Evolutionary conservation across 2,113 vertebrate genomes (phyloP).

Genomic region (Meleagris gallopavo): DNA sequence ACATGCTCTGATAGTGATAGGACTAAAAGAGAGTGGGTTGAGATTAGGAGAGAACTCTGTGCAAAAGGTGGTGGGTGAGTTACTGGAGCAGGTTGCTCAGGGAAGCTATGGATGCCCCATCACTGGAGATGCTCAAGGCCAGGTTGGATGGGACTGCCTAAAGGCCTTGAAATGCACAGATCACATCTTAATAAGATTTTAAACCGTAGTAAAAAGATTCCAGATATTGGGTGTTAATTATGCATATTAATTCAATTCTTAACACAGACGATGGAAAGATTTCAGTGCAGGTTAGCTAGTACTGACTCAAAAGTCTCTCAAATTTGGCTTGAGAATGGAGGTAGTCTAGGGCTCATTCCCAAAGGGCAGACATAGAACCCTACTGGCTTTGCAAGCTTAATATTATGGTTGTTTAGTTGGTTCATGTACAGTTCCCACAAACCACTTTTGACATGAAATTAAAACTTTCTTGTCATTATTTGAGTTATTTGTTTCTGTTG

Average conservation of each 20-base stretch:
- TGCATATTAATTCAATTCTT: not conserved
- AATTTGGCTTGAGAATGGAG: not conserved
- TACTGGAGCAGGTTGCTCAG: not conserved
- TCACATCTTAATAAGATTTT: not conserved
- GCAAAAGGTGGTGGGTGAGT: not conserved
- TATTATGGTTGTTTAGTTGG: not conserved
- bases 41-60: not conserved
- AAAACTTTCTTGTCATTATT: not conserved
- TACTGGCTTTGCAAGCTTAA: not conserved
- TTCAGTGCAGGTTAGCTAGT: not conserved
- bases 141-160: not conserved
- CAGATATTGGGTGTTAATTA: not conserved
- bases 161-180: not conserved
- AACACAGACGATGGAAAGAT: not conserved
- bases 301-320: not conserved
- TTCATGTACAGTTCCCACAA: not conserved
- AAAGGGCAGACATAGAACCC: rapidly evolving
- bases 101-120: not conserved
- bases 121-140: not conserved
- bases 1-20: not conserved
- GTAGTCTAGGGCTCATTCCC: not conserved
- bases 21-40: not conserved
- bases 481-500: not conserved
- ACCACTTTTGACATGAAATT: not conserved
- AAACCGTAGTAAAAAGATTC: not conserved